Conservation (phyloP, 1,140 invertebrate genomes). For the Stegodyphus dumicola region DNA sequence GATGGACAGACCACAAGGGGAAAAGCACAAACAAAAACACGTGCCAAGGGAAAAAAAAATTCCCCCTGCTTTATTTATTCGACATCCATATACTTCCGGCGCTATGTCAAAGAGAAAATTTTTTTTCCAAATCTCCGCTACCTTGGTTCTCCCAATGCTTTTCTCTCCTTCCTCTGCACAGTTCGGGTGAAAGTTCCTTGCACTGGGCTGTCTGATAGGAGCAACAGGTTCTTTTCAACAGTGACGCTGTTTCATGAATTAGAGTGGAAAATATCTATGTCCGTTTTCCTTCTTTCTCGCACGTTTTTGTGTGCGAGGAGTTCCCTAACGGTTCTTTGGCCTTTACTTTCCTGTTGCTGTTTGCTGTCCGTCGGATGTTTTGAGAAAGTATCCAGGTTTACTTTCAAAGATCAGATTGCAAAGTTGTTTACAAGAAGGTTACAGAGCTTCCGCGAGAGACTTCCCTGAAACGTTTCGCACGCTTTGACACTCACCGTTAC, state of each 20-base stretch:
- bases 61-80: slow-evolving; percentile 13
- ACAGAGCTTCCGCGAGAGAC: neutral
- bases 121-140: slow-evolving; percentile 1
- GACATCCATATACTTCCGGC: neutral
- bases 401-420: neutral
- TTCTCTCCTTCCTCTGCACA: neutral
- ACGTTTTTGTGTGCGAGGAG: neutral
- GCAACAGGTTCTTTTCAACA: slow-evolving; percentile 24
- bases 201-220: neutral
- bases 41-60: neutral
- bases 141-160: neutral
- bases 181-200: slow-evolving; percentile 50
- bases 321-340: slow-evolving; percentile 5
- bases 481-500: no score
- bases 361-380: no score
- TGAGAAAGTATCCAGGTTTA: no score
- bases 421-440: neutral
- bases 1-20: neutral
- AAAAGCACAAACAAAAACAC: neutral
- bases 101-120: neutral
- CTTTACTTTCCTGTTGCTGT: slow-evolving; percentile 13
- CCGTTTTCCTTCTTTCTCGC: slow-evolving; percentile 28
- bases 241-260: slow-evolving; percentile 12
- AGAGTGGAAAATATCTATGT: slow-evolving; percentile 40
- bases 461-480: no score